Evolutionary conservation across 2,113 vertebrate species (phyloP), one percentile per base, ranked within the genome.

Genomic region (Taurulus bubalis): DNA sequence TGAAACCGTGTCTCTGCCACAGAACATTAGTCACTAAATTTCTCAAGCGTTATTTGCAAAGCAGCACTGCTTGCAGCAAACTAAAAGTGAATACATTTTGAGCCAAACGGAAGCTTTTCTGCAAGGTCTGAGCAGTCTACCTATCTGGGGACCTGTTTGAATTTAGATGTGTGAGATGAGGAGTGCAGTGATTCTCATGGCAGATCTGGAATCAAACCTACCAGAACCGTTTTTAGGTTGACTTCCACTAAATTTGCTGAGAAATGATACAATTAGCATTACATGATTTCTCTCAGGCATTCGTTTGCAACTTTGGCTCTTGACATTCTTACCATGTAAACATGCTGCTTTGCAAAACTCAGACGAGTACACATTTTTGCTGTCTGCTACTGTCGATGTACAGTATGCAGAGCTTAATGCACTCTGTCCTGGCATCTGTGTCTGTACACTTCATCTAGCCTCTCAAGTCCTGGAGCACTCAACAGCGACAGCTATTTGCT

Each of bases 11-110:
- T 66, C 42, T 55, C 63, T 70, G 77, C 70, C 45, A 68, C 66
- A 77, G 64, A 71, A 55, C 64, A 85, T 83, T 81, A 85, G 77
- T 69, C 60, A 53, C 65, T 30, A 64, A 16, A 88, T 79, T 77
- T 77, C 32, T 59, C 36, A 20, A 63, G 32, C 16, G 49, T 71
- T 59, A 51, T 79, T 79, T 14, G 10, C 26, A 28, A 59, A 60
- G 47, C 72, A 45, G 62, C 55, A 49, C 75, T 45, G 47, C 30
- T 60, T 28, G 40, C 30, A 64, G 63, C 56, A 58, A 64, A 45
- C 38, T 71, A 20, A 64, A 71, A 71, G 24, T 40, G 36, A 79
- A 85, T 65, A 62, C 6, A 76, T 71, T 79, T n/a, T 59, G 32
- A 71, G 32, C 47, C 56, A 72, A 69, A 75, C 8, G 18, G 18